A percentile compares a stretch with the other conserved stretches of the same genome.
These are phyloP conservation scores for Panurus biarmicus DNA, from an alignment of 2,113 vertebrate genomes.

Conservation along the genomic window DNA sequence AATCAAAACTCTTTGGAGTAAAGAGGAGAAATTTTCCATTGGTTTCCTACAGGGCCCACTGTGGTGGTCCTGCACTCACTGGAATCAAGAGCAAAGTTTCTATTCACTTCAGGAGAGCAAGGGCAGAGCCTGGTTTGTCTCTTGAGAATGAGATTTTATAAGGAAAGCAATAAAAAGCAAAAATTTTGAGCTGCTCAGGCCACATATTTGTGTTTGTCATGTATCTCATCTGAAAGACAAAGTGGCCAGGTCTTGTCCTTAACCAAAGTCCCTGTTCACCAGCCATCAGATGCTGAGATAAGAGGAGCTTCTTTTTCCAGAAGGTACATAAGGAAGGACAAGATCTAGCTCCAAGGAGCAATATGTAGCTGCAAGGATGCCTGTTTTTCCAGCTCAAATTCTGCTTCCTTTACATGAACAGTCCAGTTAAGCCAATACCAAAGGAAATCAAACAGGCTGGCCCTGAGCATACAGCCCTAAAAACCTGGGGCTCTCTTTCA, in stretches of 20 bases:
- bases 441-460: background rate
- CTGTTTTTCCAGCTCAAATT: background rate
- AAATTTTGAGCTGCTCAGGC: background rate
- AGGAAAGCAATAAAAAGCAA: background rate
- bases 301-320: constrained; percentile 58
- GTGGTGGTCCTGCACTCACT: background rate
- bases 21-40: background rate
- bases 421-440: background rate
- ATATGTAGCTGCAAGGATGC: constrained; percentile 52
- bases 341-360: constrained; percentile 47
- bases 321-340: constrained; percentile 45
- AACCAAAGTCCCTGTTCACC: background rate
- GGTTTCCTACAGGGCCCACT: background rate
- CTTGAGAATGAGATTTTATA: background rate
- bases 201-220: background rate
- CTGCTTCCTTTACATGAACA: background rate
- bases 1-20: background rate
- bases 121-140: background rate
- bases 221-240: background rate
- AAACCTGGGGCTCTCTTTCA: background rate
- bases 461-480: background rate
- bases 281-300: background rate
- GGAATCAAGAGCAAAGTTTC: background rate
- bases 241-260: background rate
- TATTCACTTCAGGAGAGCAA: background rate